A percentile compares a stretch with the other conserved stretches of the same genome.
Evolutionary conservation across 2,888 invertebrate genomes (phyloP).

Genomic region (Hermodice carunculata): DNA sequence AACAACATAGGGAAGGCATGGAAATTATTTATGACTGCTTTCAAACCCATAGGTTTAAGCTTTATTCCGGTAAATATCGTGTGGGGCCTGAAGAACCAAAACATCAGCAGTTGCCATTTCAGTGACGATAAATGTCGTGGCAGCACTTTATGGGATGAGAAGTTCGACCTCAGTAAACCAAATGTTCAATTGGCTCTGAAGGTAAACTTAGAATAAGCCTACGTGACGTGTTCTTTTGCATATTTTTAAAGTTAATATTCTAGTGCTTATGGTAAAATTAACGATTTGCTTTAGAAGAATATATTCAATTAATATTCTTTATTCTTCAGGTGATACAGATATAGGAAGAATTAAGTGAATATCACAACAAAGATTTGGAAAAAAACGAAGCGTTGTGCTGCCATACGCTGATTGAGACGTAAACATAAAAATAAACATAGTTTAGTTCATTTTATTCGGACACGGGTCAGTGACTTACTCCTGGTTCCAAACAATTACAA

Average conservation of each 20-base stretch:
- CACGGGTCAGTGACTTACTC: no score
- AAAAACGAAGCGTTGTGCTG: no score
- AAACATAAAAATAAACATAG: no score
- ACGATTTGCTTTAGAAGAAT: no score
- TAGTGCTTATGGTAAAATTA: not conserved
- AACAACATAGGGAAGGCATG: constrained; percentile 45
- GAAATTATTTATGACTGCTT: constrained; percentile 43
- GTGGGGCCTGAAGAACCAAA: constrained; percentile 47
- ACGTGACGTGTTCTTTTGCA: not conserved
- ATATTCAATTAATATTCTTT: no score
- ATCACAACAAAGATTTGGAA: no score
- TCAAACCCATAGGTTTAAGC: constrained; percentile 40
- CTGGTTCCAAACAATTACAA: no score
- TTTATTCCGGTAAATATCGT: constrained; percentile 47
- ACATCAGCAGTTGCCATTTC: constrained; percentile 29
- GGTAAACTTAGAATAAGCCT: constrained; percentile 13
- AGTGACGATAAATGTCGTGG: constrained; percentile 37
- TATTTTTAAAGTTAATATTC: not conserved
- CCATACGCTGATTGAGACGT: no score
- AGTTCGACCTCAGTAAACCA: constrained; percentile 39
- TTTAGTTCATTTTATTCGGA: no score
- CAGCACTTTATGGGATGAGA: constrained; percentile 28
- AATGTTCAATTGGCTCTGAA: constrained; percentile 28
- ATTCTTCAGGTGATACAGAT: no score
- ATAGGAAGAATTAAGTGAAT: no score